Evolutionary conservation across 2,113 vertebrate species (phyloP).

Genomic region (Ursus arctos): DNA sequence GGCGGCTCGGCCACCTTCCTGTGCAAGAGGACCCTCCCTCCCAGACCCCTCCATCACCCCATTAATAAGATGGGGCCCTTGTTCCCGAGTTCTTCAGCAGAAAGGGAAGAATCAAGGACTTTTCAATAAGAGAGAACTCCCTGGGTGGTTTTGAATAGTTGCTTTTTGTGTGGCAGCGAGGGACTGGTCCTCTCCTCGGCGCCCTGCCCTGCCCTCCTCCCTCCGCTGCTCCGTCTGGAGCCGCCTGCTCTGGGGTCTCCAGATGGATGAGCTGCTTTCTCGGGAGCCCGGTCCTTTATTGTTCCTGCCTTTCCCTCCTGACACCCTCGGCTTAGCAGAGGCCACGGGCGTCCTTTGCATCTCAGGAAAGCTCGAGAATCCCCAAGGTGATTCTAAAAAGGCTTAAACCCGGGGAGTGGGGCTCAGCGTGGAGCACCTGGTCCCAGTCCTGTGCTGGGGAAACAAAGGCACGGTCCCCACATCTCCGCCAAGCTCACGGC

Average conservation of each 20-base stretch:
- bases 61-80: slow-evolving; percentile 72
- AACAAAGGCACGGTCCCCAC: background rate
- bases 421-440: background rate
- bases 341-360: slow-evolving; percentile 10
- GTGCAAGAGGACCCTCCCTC: slow-evolving; percentile 58
- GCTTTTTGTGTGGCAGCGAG: slow-evolving; percentile 68
- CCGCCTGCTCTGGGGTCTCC: background rate
- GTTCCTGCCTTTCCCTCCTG: slow-evolving; percentile 69
- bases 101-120: slow-evolving; percentile 55
- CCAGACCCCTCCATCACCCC: slow-evolving; percentile 59
- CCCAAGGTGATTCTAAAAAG: slow-evolving; percentile 36
- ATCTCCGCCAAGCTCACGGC: slow-evolving; percentile 26
- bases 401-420: background rate
- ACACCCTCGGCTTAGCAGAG: slow-evolving; percentile 45
- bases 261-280: slow-evolving; percentile 45
- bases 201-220: slow-evolving; percentile 70
- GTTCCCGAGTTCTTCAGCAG: background rate
- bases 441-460: background rate
- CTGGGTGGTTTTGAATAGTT: slow-evolving; percentile 79
- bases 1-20: slow-evolving; percentile 50
- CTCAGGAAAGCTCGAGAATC: slow-evolving; percentile 63
- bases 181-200: slow-evolving; percentile 57
- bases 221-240: slow-evolving; percentile 65
- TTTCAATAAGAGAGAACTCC: slow-evolving; percentile 72
- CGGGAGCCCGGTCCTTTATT: slow-evolving; percentile 37